phyloP scores from a whole-genome alignment of 1,140 invertebrate genomes.

The Bemisia tabaci region DNA sequence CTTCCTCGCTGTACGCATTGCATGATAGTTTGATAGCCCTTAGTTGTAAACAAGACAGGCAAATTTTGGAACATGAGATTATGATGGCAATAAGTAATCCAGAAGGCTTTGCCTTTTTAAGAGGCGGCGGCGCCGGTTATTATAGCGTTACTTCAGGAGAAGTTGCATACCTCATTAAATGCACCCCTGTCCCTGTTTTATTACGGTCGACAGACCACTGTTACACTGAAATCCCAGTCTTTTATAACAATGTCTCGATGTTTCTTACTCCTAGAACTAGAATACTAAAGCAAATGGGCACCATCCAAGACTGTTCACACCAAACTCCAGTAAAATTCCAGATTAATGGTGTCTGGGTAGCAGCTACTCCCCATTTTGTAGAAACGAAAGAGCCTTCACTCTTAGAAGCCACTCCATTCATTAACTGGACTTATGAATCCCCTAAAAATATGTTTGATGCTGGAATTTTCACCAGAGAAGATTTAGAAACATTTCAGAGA shows the following conservation, averaged over 20 bases:
- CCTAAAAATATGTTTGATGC: background rate
- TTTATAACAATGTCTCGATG: background rate
- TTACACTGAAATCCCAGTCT: conserved; percentile 1
- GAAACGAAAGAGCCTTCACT: background rate
- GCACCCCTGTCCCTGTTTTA: background rate
- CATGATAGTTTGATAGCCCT: background rate
- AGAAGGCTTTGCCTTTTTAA: background rate
- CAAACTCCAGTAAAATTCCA: background rate
- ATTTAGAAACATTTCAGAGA: background rate
- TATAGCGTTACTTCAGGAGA: background rate
- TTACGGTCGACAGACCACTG: background rate
- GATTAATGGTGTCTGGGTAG: background rate
- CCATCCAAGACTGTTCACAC: background rate
- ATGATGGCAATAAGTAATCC: background rate
- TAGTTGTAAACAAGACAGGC: conserved; percentile 3
- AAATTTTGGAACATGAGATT: conserved; percentile 5
- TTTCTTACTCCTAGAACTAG: background rate
- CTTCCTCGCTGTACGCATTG: background rate
- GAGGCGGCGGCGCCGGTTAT: background rate
- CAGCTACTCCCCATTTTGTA: background rate
- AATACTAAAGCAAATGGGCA: background rate
- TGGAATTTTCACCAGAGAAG: background rate
- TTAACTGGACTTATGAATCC: background rate
- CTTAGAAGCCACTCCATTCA: background rate
- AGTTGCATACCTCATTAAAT: background rate